A percentile compares a stretch with the other conserved stretches of the same genome.
phyloP scores from a whole-genome alignment of 2,888 invertebrate species.

The Platycheirus rosarum region DNA sequence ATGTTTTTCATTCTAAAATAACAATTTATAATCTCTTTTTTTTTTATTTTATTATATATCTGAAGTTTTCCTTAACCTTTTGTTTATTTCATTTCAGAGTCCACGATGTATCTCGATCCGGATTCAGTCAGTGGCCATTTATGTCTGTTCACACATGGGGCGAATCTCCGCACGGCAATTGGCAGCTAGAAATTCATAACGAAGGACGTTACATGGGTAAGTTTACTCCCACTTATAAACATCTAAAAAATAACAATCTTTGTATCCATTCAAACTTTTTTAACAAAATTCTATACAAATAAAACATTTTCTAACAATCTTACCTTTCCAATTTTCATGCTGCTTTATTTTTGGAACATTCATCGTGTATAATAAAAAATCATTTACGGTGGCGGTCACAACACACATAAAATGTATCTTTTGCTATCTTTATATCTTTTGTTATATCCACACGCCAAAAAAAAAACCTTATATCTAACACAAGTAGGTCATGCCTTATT shows the following conservation, averaged over 20 bases:
- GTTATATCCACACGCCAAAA: constrained; percentile 35
- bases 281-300: not conserved
- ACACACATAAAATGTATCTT: constrained; percentile 22
- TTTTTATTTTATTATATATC: no score
- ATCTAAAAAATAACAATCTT: not conserved
- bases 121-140: constrained; percentile 99
- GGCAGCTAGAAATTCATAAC: constrained; percentile 98
- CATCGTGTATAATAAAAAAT: constrained; percentile 46
- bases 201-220: constrained; percentile 94
- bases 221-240: constrained; percentile 60
- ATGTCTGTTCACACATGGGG: constrained; percentile 99
- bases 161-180: constrained; percentile 95
- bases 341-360: constrained; percentile 75
- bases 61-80: no score
- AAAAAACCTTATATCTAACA: constrained; percentile 22
- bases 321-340: constrained; percentile 75
- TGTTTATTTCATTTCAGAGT: constrained; percentile 77
- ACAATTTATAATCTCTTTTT: no score
- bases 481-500: constrained; percentile 91
- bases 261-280: not conserved
- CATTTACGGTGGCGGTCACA: constrained; percentile 40
- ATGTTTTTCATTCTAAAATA: no score
- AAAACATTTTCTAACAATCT: constrained; percentile 15
- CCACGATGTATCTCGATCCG: constrained; percentile 94
- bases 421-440: constrained; percentile 26